These are phyloP conservation scores for Myripristis jacobus DNA, from an alignment of 2,797 vertebrate genomes.

Conservation along the genomic window DNA sequence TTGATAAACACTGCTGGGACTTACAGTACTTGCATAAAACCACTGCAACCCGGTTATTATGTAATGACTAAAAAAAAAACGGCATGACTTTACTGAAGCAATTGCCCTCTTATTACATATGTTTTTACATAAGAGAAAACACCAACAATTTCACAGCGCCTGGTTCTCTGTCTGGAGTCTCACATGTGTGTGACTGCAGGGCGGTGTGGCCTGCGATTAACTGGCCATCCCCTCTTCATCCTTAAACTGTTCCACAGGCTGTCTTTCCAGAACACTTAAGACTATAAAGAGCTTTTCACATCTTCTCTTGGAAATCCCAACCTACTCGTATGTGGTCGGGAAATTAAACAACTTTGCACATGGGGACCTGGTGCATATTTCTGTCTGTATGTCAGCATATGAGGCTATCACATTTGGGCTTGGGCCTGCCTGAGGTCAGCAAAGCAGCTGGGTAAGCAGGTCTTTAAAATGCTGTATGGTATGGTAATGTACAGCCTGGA, in stretches of 20 bases:
- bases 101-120: neutral
- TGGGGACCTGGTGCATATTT: slow-evolving; percentile 32
- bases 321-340: slow-evolving; percentile 32
- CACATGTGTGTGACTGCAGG: neutral
- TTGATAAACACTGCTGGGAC: neutral
- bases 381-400: slow-evolving; percentile 11
- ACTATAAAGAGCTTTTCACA: slow-evolving; percentile 13
- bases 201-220: neutral
- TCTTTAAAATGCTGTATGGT: slow-evolving; percentile 5
- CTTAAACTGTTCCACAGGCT: slow-evolving; percentile 10
- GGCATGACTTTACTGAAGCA: neutral
- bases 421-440: slow-evolving; percentile 4
- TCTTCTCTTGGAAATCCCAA: slow-evolving; percentile 28
- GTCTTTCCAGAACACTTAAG: slow-evolving; percentile 4
- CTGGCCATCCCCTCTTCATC: neutral
- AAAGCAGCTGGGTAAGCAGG: slow-evolving; percentile 22
- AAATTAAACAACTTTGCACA: slow-evolving; percentile 31
- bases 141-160: neutral
- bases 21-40: neutral
- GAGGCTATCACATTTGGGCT: slow-evolving; percentile 18
- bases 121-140: neutral
- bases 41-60: neutral
- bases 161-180: neutral
- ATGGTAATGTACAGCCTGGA: slow-evolving; percentile 15
- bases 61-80: slow-evolving; percentile 4